Base-by-base conservation (phyloP, 2,888 invertebrate species). In the Chymomyza procnemis region DNA sequence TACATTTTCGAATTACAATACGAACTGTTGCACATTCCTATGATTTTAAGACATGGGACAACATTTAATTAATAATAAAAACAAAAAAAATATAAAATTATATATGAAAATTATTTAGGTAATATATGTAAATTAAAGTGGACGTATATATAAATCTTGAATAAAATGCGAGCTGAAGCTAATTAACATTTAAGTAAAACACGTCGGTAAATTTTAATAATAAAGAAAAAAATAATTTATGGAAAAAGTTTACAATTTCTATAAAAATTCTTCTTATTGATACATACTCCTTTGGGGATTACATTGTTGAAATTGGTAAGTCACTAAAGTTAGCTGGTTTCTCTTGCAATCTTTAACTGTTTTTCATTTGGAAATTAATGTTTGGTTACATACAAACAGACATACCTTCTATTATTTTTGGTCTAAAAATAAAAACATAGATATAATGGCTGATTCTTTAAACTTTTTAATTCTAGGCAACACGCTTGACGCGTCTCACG, bases 131-230 rank as follows among this genome's bases (percentile, higher is more conserved):
- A 41, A 12, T 12, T 41, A 41, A 12, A 12, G 12, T 41, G 34
- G 34, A 41, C 34, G 34, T 41, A 41, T 41, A 41, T 41, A 41
- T 41, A 41, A 34, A 34, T 34, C 34, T 34, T 34, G 34, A 34
- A 5, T 34, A 61, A 16, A 50, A 48, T 47, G 48, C 48, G 50
- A 61, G 61, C 61, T 61, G 61, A 61, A 61, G 61, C 61, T 61
- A 61, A 50, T 16, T 50, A 34, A 50, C 30, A 61, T 61, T 61
- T 61, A 61, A 61, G 61, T 50, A 22, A 61, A 48, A 30, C 26
- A 50, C 52, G 61, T 61, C 61, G 50, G 61, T 61, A 61, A 67
- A 68, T 67, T 68, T 68, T 68, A 68, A 68, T 68, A 68, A 67
- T 67, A 68, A 67, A 68, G 58, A 60, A 67, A 67, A 67, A 65